Evolutionary conservation across 2,113 vertebrate species (phyloP).

Genomic region (Calonectris borealis): DNA sequence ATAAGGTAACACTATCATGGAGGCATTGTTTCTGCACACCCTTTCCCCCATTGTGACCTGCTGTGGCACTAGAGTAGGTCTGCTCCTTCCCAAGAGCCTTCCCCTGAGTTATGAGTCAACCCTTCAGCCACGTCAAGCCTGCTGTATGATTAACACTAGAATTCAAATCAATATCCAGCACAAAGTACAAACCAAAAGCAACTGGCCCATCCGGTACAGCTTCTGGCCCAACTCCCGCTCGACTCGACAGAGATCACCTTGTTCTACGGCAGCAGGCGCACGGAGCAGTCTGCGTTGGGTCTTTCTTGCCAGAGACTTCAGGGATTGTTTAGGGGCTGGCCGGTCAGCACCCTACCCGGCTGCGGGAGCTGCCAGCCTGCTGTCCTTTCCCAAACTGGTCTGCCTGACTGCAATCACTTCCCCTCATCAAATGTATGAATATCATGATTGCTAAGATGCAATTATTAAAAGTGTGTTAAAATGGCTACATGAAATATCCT

Average conservation of each 20-base stretch:
- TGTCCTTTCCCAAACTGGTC: background rate
- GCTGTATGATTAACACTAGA: background rate
- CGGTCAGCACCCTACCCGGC: background rate
- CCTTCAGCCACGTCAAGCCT: background rate
- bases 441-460: background rate
- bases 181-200: background rate
- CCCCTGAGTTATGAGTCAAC: background rate
- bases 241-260: too few relatives aligned
- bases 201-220: rapidly evolving
- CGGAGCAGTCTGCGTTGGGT: rapidly evolving
- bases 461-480: background rate
- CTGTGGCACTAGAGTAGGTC: background rate
- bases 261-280: rapidly evolving
- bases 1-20: background rate
- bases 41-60: background rate
- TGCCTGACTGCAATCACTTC: background rate
- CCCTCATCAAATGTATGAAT: background rate
- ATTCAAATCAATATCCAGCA: background rate
- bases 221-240: background rate
- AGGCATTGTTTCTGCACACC: background rate
- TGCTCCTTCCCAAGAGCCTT: background rate
- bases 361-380: background rate
- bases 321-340: background rate
- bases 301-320: background rate
- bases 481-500: background rate